Evolutionary conservation across 2,888 invertebrate species (phyloP).

Genomic region (Cotesia congregata): DNA sequence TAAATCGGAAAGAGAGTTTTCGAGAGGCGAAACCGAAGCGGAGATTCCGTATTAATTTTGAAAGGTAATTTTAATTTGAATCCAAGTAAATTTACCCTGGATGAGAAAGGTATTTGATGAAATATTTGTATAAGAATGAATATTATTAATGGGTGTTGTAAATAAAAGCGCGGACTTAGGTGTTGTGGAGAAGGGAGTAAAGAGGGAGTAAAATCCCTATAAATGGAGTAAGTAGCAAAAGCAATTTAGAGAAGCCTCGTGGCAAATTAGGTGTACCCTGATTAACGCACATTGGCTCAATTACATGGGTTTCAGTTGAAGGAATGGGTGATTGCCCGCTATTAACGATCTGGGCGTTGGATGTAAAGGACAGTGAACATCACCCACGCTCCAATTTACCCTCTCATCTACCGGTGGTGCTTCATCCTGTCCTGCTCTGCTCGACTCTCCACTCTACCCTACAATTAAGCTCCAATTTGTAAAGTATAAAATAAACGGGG

Average conservation of each 20-base stretch:
- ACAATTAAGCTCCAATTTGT: slow-evolving; percentile 8
- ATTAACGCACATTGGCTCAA: slow-evolving; percentile 61
- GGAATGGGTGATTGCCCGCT: slow-evolving; percentile 58
- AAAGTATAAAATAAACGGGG: neutral
- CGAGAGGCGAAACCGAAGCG: too few species aligned
- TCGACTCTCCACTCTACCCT: neutral
- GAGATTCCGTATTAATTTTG: too few species aligned
- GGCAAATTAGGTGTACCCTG: slow-evolving; percentile 58
- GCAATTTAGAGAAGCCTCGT: slow-evolving; percentile 57
- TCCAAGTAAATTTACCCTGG: too few species aligned
- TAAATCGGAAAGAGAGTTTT: too few species aligned
- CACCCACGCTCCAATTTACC: neutral
- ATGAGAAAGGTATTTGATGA: too few species aligned
- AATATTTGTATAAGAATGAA: too few species aligned
- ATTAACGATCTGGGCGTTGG: slow-evolving; percentile 51
- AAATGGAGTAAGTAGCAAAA: slow-evolving; percentile 52
- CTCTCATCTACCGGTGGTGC: slow-evolving; percentile 7
- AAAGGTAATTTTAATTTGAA: too few species aligned
- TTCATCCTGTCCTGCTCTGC: neutral
- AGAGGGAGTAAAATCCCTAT: slow-evolving; percentile 7
- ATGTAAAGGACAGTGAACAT: slow-evolving; percentile 31
- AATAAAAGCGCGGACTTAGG: neutral
- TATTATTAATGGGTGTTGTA: neutral
- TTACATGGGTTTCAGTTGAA: slow-evolving; percentile 56
- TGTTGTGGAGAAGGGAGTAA: neutral